Conservation (phyloP, 2,113 vertebrate species). For the Ochotona curzoniae region DNA sequence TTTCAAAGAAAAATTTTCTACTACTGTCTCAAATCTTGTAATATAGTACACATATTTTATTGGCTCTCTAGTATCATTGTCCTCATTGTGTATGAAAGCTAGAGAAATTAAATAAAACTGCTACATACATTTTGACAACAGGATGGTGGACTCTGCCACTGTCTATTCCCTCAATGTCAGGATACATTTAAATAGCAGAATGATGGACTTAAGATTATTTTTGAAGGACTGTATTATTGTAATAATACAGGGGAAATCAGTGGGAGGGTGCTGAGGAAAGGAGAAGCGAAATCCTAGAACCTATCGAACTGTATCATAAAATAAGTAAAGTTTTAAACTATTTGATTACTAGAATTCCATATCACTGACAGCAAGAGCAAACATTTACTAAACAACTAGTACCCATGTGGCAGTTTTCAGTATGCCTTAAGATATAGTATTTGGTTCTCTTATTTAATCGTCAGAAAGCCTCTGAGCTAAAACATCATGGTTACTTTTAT, state of each 20-base stretch:
- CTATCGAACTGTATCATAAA: too few species aligned
- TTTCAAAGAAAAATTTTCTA: not conserved
- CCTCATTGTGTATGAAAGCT: constrained; percentile 21
- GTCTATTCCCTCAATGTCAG: too few species aligned
- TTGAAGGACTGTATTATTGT: too few species aligned
- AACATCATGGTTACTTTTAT: not conserved
- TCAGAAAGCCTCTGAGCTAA: constrained; percentile 9
- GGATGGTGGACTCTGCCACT: too few species aligned
- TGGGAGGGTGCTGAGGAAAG: too few species aligned
- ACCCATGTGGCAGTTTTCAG: not conserved
- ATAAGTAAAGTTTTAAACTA: too few species aligned
- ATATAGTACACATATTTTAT: not conserved
- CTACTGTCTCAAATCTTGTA: constrained; percentile 3
- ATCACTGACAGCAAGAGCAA: not conserved
- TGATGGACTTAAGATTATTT: too few species aligned
- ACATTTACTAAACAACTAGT: not conserved
- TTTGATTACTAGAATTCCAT: not conserved
- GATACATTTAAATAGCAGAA: too few species aligned
- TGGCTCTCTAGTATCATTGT: not conserved
- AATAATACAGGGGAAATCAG: too few species aligned
- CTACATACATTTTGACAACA: too few species aligned
- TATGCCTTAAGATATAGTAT: not conserved
- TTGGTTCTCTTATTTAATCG: constrained; percentile 44
- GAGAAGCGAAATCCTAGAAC: too few species aligned
- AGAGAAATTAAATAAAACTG: constrained; percentile 26